Conservation (phyloP, 2,888 invertebrate genomes). For the Dione vanillae region DNA sequence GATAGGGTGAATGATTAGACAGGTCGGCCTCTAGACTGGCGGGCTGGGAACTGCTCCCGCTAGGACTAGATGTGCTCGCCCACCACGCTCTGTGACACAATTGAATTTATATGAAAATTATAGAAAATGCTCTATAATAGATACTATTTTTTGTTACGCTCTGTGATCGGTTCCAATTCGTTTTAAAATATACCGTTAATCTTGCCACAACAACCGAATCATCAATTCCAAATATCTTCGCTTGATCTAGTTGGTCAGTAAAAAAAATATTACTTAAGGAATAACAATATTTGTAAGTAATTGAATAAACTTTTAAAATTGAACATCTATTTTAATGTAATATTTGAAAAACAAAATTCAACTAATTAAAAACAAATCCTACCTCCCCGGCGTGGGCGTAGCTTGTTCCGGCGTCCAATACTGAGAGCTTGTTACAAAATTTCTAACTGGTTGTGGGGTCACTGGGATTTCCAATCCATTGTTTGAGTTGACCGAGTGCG, state of each 20-base stretch:
- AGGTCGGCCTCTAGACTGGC: constrained; percentile 75
- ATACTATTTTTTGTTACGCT: too few species aligned
- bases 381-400: constrained; percentile 75
- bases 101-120: not conserved
- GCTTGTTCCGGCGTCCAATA: constrained; percentile 74
- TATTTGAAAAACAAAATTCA: not conserved
- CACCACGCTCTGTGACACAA: constrained; percentile 66
- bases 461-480: constrained; percentile 49
- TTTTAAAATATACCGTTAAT: too few species aligned
- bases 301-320: too few species aligned
- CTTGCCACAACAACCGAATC: too few species aligned
- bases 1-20: constrained; percentile 72
- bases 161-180: too few species aligned
- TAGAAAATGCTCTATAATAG: not conserved
- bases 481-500: constrained; percentile 44
- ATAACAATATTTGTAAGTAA: too few species aligned
- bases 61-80: constrained; percentile 65
- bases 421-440: constrained; percentile 70
- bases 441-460: constrained; percentile 69
- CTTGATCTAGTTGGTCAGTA: too few species aligned
- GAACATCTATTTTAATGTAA: too few species aligned
- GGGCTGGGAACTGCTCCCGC: constrained; percentile 80
- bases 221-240: too few species aligned
- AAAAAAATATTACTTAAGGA: too few species aligned
- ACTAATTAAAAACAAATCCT: not conserved